Evolutionary conservation across 2,888 invertebrate genomes (phyloP), one percentile per base, ranked within the genome.

Genomic region (Petrophora chlorosata): DNA sequence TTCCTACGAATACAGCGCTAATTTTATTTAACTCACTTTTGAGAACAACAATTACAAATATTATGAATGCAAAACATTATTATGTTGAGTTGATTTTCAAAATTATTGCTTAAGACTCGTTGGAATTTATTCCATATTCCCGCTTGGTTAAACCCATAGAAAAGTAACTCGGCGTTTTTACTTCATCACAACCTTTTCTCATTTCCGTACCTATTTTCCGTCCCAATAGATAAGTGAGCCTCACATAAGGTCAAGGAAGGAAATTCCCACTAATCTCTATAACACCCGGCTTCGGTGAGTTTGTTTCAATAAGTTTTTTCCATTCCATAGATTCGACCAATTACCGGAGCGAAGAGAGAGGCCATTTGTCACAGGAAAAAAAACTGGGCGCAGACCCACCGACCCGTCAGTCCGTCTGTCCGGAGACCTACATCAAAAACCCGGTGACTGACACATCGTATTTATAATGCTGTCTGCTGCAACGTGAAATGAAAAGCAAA

Each of bases 371-470:
- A 85, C 82, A 62, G 73, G 63, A 69, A 76, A 73, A 78, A 80
- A 80, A 82, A 82, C 77, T 73, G 64, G 64, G 54, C 61, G 55
- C 68, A 61, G 67, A 67, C 72, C 69, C 56, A 43, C 54, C 69
- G 73, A 73, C 73, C 84, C 79, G 76, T 82, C 82, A 73, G 76
- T 82, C 83, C 76, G 68, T 82, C 83, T 83, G 82, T 82, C 82
- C 69, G 67, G 61, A 67, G 67, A 85, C 84, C 84, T 81, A 67
- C 73, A 71, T 85, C 84, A 84, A 83, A 84, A 81, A 70, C 67
- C 53, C 67, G 70, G 63, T 76, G 79, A 79, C 78, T 79, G 82
- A 81, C 81, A 79, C 77, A 70, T 64, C 70, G 72, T 79, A 82
- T 84, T 80, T 82, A 81, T 79, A 79, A 73, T 68, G 67, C 59